Base-by-base conservation (phyloP, 2,113 vertebrate species). In the Varanus salvator region DNA sequence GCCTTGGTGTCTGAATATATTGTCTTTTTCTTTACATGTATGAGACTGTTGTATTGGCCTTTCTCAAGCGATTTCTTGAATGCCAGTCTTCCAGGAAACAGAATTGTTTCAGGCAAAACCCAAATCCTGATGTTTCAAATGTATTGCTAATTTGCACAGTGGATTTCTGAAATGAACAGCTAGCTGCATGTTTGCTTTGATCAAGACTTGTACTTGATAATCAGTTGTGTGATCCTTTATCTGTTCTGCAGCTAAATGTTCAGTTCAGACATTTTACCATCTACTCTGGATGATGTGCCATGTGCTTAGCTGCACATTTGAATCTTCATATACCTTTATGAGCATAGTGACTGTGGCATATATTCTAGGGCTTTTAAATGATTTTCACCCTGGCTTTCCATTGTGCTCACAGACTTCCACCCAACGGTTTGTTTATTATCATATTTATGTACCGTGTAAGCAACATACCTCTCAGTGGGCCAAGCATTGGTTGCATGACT, bases 1-100 rank as follows among this genome's bases (percentile, higher is more conserved):
- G 52, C 38, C 15, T 21, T 83, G 25, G 1, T 34, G 50, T 0
- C 0, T 12, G 8, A 21, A 1, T 19, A 14, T 52, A 27, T n/a
- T 82, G 50, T 64, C 60, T 21, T 64, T 64, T 68, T 9, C 57
- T 23, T 48, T 71, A 31, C 7, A 66, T 66, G 15, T 31, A 31
- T 7, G 23, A 21, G 9, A 29, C 54, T 44, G 86, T 31, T 66
- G 78, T 86, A 52, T 90, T 6, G 2, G 91, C 68, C 82, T 44
- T 88, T 83, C 71, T 31, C 80, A 85, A 83, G 38, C 57, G 80
- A 44, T 34, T 9, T 8, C 44, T 90, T 60, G 29, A 8, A 5
- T 92, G 68, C 60, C 87, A 34, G 81, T 80, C 50, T 71, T 77
- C 27, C 34, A 31, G 54, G 27, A 77, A 12, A 50, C 25, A 71